Evolutionary conservation across 2,797 vertebrate genomes (phyloP), one percentile per base, ranked within the genome.

Genomic region (Varecia variegata): DNA sequence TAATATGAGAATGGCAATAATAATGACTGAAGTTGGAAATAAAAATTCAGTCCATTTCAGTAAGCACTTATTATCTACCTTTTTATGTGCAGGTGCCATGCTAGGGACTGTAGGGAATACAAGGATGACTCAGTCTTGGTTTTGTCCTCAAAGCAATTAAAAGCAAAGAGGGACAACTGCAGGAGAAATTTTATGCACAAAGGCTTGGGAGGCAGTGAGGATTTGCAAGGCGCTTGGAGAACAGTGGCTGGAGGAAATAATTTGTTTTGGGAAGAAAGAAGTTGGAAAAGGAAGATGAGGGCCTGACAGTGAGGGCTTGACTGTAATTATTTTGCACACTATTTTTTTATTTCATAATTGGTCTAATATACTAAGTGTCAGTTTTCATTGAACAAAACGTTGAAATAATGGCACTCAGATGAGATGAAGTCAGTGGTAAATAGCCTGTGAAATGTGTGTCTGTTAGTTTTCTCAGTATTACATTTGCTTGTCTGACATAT

Each of bases 331-430:
- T 95, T 94, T 83, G 56, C 79, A 86, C 0, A 23, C 38, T 43
- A n/a, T 90, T 95, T 95, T 95, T 95, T 65, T 96, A 95, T 94
- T 94, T 97, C 96, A 96, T 97, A 98, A 98, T 98, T 98, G 97
- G 95, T 5, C 62, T 93, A 82, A 83, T 93, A 93, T 12, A 86
- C 43, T 40, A 83, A 94, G 54, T 94, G 95, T 96, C 97, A 96
- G 54, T 91, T 97, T 80, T 96, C 90, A 87, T 88, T 96, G 96
- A 97, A 91, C 0, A 88, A 73, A 97, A 88, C 60, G 77, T 8
- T 67, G 96, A 84, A 98, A 95, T 32, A 89, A 88, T 84, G 94
- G 60, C 67, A 54, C 77, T 71, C 23, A 90, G 52, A 96, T 67
- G 79, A 97, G 85, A 80, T 45, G 62, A 27, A 84, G 52, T 92